Conservation (phyloP, 2,888 invertebrate species). For the Leucophora obtusa region DNA sequence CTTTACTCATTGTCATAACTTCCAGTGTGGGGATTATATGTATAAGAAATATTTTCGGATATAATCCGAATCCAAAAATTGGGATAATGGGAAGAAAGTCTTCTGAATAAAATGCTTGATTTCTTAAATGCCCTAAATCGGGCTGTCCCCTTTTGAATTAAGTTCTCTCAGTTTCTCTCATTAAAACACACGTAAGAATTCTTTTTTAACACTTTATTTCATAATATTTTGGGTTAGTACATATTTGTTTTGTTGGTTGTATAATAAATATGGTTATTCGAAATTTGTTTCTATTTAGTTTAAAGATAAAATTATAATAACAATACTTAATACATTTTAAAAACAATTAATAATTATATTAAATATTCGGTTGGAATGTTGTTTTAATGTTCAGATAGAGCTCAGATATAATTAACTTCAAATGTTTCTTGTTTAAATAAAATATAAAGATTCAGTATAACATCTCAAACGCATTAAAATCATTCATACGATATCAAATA, state of each 20-base stretch:
- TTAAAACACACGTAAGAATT: slow-evolving; percentile 13
- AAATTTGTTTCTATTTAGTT: slow-evolving; percentile 14
- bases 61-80: no score
- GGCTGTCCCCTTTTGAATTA: no score
- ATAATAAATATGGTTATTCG: slow-evolving; percentile 37
- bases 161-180: no score
- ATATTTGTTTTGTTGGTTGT: slow-evolving; percentile 43
- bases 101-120: no score
- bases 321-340: slow-evolving; percentile 28
- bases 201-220: slow-evolving; percentile 63
- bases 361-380: neutral
- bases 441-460: neutral
- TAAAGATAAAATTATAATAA: neutral
- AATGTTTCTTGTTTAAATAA: slow-evolving; percentile 11
- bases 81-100: no score
- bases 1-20: no score
- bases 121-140: no score
- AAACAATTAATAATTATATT: neutral
- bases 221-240: slow-evolving; percentile 61
- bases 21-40: no score
- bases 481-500: neutral
- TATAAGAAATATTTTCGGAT: no score
- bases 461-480: no score
- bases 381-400: neutral
- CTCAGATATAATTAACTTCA: slow-evolving; percentile 19